phyloP scores from a whole-genome alignment of 1,140 invertebrate species.

The Apocrypta bakeri region DNA sequence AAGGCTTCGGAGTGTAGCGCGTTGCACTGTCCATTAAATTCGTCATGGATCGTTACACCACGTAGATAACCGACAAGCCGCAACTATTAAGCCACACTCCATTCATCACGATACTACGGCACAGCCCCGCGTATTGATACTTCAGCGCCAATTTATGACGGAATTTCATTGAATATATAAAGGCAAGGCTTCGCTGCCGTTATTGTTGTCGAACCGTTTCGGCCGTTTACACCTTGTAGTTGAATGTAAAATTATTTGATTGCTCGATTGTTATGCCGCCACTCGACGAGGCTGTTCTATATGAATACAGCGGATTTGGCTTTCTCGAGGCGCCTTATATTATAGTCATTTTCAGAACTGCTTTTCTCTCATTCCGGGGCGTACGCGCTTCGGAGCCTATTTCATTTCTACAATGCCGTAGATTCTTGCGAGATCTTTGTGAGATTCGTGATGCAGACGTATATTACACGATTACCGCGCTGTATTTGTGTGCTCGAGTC shows the following conservation, averaged over 20 bases:
- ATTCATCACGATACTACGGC: constrained; percentile 22
- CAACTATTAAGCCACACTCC: constrained; percentile 39
- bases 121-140: constrained; percentile 25
- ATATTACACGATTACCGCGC: too few species aligned
- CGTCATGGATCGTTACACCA: constrained; percentile 51
- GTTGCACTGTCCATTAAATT: constrained; percentile 47
- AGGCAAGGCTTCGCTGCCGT: not conserved
- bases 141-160: constrained; percentile 43
- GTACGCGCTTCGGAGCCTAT: not conserved
- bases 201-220: not conserved
- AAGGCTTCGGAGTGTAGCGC: constrained; percentile 12
- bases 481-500: too few species aligned
- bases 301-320: not conserved
- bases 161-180: not conserved
- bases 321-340: not conserved
- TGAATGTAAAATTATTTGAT: not conserved
- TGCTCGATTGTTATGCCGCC: constrained; percentile 2
- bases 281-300: not conserved
- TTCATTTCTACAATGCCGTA: not conserved
- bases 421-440: not conserved
- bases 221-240: constrained; percentile 6
- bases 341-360: not conserved
- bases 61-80: constrained; percentile 30
- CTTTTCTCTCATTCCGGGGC: not conserved
- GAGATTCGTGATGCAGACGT: too few species aligned